Percentiles rank a stretch among this genome's conserved stretches.
phyloP scores from a whole-genome alignment of 2,797 vertebrate species.

The Pangasius djambal region DNA sequence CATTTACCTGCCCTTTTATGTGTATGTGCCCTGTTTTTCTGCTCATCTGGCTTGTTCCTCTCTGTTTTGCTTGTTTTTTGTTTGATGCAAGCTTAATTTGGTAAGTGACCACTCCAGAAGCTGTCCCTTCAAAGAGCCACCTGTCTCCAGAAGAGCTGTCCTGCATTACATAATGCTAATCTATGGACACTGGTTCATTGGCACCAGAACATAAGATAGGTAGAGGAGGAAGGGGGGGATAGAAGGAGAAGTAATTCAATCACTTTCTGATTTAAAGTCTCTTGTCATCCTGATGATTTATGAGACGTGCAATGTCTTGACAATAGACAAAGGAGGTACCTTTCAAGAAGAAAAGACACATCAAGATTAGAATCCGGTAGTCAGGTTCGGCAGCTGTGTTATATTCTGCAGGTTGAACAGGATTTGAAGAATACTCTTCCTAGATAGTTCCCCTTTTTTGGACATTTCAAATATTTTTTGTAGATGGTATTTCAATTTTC shows the following conservation, averaged over 20 bases:
- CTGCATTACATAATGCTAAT: slow-evolving; percentile 67
- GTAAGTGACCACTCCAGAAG: slow-evolving; percentile 42
- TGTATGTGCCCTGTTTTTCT: not conserved
- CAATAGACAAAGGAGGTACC: slow-evolving; percentile 11
- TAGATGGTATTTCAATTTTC: not conserved
- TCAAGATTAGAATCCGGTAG: not conserved
- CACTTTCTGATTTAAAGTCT: slow-evolving; percentile 73
- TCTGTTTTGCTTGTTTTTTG: slow-evolving; percentile 22
- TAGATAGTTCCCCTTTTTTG: not conserved
- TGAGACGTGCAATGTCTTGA: slow-evolving; percentile 62
- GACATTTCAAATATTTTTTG: not conserved
- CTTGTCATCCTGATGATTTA: slow-evolving; percentile 68
- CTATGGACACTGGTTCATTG: slow-evolving; percentile 63
- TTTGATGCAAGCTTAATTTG: slow-evolving; percentile 47
- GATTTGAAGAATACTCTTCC: not conserved
- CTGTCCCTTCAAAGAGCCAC: slow-evolving; percentile 41
- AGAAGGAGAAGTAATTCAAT: slow-evolving; percentile 70
- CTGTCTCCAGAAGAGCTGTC: slow-evolving; percentile 36
- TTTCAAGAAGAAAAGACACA: not conserved
- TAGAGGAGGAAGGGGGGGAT: not conserved
- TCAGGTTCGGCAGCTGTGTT: slow-evolving; percentile 14
- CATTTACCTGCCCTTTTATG: not conserved
- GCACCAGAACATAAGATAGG: slow-evolving; percentile 36
- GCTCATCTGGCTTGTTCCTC: not conserved
- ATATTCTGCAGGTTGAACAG: slow-evolving; percentile 22